These are phyloP conservation scores for Calosoma granatense DNA, from an alignment of 1,140 invertebrate species.

Conservation along the genomic window DNA sequence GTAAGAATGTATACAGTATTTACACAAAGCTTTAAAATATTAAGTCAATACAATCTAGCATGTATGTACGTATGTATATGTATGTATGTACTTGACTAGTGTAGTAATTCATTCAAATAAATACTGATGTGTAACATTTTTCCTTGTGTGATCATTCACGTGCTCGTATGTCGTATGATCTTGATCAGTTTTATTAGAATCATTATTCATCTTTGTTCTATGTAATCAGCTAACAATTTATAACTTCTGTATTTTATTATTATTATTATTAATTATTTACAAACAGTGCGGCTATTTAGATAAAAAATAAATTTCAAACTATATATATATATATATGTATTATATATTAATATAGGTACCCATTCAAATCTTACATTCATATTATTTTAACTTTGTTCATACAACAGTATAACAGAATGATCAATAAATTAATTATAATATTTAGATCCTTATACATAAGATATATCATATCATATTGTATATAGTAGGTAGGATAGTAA, in stretches of 20 bases:
- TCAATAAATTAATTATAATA: background rate
- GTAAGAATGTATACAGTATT: slow-evolving; percentile 16
- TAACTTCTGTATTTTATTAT: slow-evolving; percentile 12
- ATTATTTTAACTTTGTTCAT: background rate
- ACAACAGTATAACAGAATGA: background rate
- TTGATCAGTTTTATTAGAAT: background rate
- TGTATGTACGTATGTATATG: slow-evolving; percentile 9
- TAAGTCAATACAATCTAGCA: slow-evolving; percentile 13
- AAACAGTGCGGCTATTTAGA: background rate
- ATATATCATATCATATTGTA: too few species aligned
- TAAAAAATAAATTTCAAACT: slow-evolving; percentile 7
- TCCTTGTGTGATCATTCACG: slow-evolving; percentile 11
- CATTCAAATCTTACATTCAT: background rate
- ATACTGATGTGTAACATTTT: slow-evolving; percentile 25
- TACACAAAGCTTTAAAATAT: slow-evolving; percentile 10
- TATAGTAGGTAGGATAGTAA: background rate
- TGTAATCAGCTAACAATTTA: slow-evolving; percentile 12
- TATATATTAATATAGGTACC: background rate
- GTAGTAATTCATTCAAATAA: slow-evolving; percentile 14
- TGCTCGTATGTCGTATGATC: slow-evolving; percentile 2
- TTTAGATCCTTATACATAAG: too few species aligned
- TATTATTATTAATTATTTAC: slow-evolving; percentile 13
- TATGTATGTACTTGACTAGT: slow-evolving; percentile 14
- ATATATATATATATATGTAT: too few species aligned
- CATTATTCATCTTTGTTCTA: background rate